Percentiles rank a stretch among this genome's conserved stretches.
Conservation (phyloP, 2,113 vertebrate species). For the Scytalopus superciliaris region DNA sequence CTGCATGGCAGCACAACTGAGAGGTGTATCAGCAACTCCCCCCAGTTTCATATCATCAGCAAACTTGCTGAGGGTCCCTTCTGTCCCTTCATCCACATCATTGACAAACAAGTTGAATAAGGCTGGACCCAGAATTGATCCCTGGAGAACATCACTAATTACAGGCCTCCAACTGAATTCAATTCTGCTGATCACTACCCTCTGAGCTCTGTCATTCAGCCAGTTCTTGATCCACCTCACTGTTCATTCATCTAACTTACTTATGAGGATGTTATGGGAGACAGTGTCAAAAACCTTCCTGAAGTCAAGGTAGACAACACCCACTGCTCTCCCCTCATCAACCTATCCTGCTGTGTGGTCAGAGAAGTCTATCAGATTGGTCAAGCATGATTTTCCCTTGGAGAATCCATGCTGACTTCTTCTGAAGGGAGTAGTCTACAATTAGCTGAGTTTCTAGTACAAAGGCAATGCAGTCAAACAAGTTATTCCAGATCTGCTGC, state of each 20-base stretch:
- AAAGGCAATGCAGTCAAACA: background rate
- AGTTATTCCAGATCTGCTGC: background rate
- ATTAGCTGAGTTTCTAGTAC: background rate
- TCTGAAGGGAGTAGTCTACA: background rate
- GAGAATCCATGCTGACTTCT: background rate
- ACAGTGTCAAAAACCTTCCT: background rate
- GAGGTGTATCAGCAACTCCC: background rate
- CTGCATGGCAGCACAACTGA: background rate
- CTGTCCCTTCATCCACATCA: background rate
- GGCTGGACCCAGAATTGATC: background rate
- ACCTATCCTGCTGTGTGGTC: background rate
- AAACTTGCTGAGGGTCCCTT: background rate
- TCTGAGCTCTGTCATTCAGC: background rate
- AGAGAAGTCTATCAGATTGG: background rate
- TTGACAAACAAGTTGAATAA: background rate
- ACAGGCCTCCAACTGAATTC: background rate
- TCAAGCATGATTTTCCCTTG: background rate
- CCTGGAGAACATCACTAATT: background rate
- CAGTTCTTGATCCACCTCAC: background rate
- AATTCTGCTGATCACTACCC: background rate
- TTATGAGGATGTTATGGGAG: background rate
- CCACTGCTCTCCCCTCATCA: fast-evolving
- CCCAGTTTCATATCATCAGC: background rate
- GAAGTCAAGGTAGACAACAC: background rate
- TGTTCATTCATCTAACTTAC: background rate